Evolutionary conservation across 2,113 vertebrate species (phyloP).

Genomic region (Austrofundulus limnaeus): DNA sequence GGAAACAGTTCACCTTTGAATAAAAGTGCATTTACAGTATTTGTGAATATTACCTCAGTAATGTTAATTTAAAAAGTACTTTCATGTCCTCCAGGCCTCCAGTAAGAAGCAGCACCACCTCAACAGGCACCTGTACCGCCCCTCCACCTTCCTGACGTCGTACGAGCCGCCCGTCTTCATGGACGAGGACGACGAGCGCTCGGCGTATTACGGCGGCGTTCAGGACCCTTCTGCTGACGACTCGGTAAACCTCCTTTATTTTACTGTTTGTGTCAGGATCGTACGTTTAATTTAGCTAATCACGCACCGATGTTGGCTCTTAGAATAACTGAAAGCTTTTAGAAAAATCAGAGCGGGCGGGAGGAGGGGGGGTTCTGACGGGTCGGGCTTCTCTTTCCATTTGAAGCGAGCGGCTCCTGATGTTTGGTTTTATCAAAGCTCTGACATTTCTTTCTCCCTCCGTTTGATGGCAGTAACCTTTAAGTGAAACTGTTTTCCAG

Average conservation of each 20-base stretch:
- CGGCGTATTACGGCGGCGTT: constrained; percentile 85
- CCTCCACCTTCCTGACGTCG: constrained; percentile 97
- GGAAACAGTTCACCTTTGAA: too few relatives aligned
- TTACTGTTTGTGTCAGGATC: not conserved
- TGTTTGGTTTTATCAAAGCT: constrained; percentile 21
- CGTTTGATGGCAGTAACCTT: constrained; percentile 71
- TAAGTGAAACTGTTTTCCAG: constrained; percentile 40
- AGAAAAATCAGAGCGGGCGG: constrained; percentile 29
- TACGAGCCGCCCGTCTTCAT: constrained; percentile 98
- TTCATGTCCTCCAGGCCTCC: constrained; percentile 83
- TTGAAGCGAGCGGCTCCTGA: constrained; percentile 17
- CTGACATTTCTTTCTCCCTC: constrained; percentile 54
- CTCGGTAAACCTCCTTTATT: constrained; percentile 70
- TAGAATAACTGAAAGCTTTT: too few relatives aligned
- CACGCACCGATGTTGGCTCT: constrained; percentile 4
- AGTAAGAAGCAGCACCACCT: constrained; percentile 95
- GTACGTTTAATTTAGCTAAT: too few relatives aligned
- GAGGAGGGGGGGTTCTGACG: too few relatives aligned
- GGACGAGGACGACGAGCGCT: constrained; percentile 95
- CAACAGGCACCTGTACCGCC: constrained; percentile 98
- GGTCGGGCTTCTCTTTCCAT: constrained; percentile 4
- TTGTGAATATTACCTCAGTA: too few relatives aligned
- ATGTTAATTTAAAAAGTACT: not conserved
- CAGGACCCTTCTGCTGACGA: constrained; percentile 85
- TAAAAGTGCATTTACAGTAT: too few relatives aligned